Percentiles rank a stretch among this genome's conserved stretches.
Evolutionary conservation across 2,888 invertebrate species (phyloP).

Genomic region (Metallyticus violacea): DNA sequence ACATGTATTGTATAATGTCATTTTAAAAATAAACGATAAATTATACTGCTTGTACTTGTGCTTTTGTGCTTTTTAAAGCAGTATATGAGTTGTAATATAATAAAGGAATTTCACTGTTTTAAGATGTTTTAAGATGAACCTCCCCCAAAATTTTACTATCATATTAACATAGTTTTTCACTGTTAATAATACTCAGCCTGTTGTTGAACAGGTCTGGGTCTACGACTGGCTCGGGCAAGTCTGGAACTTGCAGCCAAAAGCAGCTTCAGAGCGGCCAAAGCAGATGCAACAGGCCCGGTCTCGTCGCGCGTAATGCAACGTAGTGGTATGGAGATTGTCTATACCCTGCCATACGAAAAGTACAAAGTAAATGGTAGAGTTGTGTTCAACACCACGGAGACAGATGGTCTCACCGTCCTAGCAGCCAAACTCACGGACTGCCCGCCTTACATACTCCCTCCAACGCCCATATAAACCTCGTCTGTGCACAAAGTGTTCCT

Average conservation of each 20-base stretch:
- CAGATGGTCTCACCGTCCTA: neutral
- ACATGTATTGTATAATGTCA: no score
- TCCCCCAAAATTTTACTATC: no score
- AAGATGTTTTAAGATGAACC: no score
- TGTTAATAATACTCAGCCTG: no score
- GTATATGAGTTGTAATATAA: no score
- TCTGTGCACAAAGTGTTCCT: neutral
- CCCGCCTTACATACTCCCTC: conserved; percentile 7
- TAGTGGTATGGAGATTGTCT: conserved; percentile 17
- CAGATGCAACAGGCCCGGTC: conserved; percentile 22
- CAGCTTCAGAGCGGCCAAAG: conserved; percentile 20
- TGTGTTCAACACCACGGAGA: conserved; percentile 16
- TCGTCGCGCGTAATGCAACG: conserved; percentile 3
- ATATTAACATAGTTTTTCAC: no score
- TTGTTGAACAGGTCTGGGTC: conserved; percentile 23
- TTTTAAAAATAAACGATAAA: no score
- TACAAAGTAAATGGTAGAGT: neutral
- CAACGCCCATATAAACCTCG: neutral
- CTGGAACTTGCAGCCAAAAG: conserved; percentile 12
- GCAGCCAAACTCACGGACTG: neutral
- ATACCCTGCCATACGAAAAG: conserved; percentile 15
- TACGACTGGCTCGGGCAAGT: conserved; percentile 2
- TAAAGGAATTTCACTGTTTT: no score
- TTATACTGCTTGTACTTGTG: no score
- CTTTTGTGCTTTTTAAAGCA: no score